Percentiles rank a stretch among this genome's conserved stretches.
phyloP scores from a whole-genome alignment of 2,797 vertebrate genomes.

The Enteromius anoplus region DNA sequence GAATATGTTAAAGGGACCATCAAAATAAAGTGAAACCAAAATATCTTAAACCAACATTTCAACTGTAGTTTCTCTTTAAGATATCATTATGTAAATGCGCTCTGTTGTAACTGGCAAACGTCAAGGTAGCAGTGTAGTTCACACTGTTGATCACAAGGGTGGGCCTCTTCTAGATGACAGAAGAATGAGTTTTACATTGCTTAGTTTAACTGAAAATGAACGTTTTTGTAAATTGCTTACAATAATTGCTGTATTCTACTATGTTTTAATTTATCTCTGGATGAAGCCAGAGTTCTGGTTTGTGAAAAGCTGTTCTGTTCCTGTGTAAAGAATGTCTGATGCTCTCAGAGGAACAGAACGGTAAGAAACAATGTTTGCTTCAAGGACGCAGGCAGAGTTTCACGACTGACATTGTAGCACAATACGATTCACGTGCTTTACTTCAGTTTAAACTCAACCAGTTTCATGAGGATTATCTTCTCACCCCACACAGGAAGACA shows the following conservation, averaged over 20 bases:
- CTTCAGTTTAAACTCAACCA: neutral
- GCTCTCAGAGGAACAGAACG: neutral
- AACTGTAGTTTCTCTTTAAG: neutral
- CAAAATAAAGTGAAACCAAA: too few relatives aligned
- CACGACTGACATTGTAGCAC: constrained; percentile 15
- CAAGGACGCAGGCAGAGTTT: constrained; percentile 33
- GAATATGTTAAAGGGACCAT: too few relatives aligned
- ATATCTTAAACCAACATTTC: neutral
- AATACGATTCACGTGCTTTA: neutral
- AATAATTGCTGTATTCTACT: neutral
- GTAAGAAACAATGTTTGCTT: constrained; percentile 16
- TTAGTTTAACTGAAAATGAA: neutral
- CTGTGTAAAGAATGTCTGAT: neutral
- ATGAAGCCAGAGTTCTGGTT: neutral
- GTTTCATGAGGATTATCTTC: neutral
- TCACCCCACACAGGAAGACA: neutral
- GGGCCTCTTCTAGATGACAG: neutral
- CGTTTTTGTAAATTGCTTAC: neutral
- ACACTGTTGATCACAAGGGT: neutral
- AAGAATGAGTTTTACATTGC: neutral
- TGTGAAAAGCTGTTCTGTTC: constrained; percentile 31
- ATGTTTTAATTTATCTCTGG: neutral
- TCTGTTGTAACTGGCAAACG: neutral
- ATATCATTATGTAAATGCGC: neutral
- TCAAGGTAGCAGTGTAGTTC: neutral